Base-by-base conservation (phyloP, 2,113 vertebrate species). In the Halcyon senegalensis region DNA sequence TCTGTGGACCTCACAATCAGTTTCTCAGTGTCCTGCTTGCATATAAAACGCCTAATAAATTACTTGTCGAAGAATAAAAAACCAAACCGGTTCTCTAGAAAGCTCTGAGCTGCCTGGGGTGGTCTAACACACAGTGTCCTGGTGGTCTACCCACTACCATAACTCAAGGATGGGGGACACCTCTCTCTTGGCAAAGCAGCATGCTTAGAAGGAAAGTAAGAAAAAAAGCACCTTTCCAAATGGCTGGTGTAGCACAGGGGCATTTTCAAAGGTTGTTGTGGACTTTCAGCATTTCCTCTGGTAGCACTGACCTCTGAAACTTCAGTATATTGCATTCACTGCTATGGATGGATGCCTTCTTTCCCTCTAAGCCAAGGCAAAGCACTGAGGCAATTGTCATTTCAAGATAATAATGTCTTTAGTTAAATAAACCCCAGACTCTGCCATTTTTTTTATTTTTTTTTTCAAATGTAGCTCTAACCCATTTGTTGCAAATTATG, bases 401-500 rank as follows among this genome's bases (percentile, higher is more conserved):
- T 83, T 79, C 58, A 79, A 79, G 58, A 59, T 87, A 84, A 81
- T 84, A 51, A 93, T 72, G 48, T 73, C 91, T 79, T 94, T n/a
- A 89, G 73, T 66, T 93, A 94, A 91, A 82, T 84, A 95, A 91
- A 68, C 41, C 43, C n/a, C 51, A 55, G 91, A 64, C 74, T 14
- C 39, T 60, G n/a, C 39, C 28, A 10, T 83, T 77, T 88, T 58
- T 5, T 1, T 0, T 9, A n/a, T 73, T 74, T 80, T 77, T 89
- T 62, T 5, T 1, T 0, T 9, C 69, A 66, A 92, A 58, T 0
- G 31, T 44, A 87, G 53, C 81, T 85, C 48, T 64, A 93, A 62
- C 58, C 35, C 79, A 89, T 93, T 88, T 96, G 85, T 92, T 90
- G 46, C 68, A 95, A 92, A 95, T 96, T 10, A 93, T 9, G 51